A percentile compares a stretch with the other conserved stretches of the same genome.
These are phyloP conservation scores for Drusus annulatus DNA, from an alignment of 1,140 invertebrate species.

Conservation along the genomic window DNA sequence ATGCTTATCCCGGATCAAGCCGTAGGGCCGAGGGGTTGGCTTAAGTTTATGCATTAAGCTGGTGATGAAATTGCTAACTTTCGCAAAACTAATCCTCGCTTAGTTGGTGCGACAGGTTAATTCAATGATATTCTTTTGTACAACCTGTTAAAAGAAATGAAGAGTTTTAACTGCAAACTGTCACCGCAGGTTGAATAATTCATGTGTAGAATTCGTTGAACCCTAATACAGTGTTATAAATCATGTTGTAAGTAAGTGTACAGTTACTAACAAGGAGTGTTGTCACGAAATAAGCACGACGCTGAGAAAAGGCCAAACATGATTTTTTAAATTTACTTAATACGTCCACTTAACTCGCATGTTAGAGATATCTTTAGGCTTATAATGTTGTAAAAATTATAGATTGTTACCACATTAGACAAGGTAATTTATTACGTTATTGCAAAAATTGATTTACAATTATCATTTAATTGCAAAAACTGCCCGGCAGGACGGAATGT, in stretches of 20 bases:
- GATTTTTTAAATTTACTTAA: background rate
- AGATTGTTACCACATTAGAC: background rate
- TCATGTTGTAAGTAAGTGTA: background rate
- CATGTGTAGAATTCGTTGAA: background rate
- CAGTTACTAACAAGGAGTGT: background rate
- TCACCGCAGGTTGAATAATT: background rate
- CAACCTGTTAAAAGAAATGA: background rate
- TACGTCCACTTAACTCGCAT: background rate
- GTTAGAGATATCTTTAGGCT: background rate
- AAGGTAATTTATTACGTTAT: background rate
- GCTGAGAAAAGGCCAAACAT: background rate
- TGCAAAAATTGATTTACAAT: no score
- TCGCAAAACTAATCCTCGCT: no score
- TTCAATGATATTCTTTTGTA: background rate
- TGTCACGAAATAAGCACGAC: background rate
- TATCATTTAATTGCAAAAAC: no score
- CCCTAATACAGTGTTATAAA: background rate
- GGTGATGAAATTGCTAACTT: no score
- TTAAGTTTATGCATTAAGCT: no score
- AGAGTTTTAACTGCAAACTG: background rate
- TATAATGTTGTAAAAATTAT: background rate
- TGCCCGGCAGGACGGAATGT: no score
- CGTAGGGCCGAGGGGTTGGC: no score
- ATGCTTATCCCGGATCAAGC: no score
- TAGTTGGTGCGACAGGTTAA: background rate